Conservation (phyloP, 1,140 invertebrate genomes). For the Calycopis cecrops region DNA sequence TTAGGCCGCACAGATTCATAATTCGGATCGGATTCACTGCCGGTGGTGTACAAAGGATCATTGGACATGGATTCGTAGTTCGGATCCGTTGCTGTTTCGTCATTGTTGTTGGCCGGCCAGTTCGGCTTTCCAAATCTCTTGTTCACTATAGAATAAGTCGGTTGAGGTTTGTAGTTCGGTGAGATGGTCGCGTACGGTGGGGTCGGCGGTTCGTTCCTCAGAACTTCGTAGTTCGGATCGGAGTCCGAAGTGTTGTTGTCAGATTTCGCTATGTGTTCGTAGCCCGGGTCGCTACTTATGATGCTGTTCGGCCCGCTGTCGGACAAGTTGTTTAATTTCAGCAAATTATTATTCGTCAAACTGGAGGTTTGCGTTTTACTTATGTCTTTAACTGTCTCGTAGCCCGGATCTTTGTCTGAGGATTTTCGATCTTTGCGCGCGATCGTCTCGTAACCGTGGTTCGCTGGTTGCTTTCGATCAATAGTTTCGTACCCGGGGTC, state of each 20-base stretch:
- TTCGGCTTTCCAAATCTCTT: slow-evolving; percentile 64
- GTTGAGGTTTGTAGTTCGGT: slow-evolving; percentile 58
- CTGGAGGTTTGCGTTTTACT: slow-evolving; percentile 39
- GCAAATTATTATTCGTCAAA: slow-evolving; percentile 47
- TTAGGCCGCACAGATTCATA: slow-evolving; percentile 80
- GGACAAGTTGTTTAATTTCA: slow-evolving; percentile 51
- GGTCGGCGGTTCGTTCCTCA: slow-evolving; percentile 74
- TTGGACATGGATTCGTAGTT: slow-evolving; percentile 85
- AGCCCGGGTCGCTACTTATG: slow-evolving; percentile 77
- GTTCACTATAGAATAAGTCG: slow-evolving; percentile 75
- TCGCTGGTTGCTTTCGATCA: slow-evolving; percentile 57
- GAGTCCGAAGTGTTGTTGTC: slow-evolving; percentile 77
- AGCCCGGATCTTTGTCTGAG: slow-evolving; percentile 76
- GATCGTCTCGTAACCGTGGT: slow-evolving; percentile 72
- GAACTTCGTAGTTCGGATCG: slow-evolving; percentile 84
- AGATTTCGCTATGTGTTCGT: slow-evolving; percentile 75
- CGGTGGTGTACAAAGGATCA: slow-evolving; percentile 77
- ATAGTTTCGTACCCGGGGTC: slow-evolving; percentile 74
- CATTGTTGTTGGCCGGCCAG: slow-evolving; percentile 60
- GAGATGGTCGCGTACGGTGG: slow-evolving; percentile 70
- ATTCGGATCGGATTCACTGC: slow-evolving; percentile 83
- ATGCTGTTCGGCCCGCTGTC: slow-evolving; percentile 76
- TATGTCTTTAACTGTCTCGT: slow-evolving; percentile 77
- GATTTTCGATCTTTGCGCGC: slow-evolving; percentile 59
- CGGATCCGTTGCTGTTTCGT: slow-evolving; percentile 47